A percentile compares a stretch with the other conserved stretches of the same genome.
Conservation (phyloP, 2,888 invertebrate species). For the Malthinus seriepunctatus region DNA sequence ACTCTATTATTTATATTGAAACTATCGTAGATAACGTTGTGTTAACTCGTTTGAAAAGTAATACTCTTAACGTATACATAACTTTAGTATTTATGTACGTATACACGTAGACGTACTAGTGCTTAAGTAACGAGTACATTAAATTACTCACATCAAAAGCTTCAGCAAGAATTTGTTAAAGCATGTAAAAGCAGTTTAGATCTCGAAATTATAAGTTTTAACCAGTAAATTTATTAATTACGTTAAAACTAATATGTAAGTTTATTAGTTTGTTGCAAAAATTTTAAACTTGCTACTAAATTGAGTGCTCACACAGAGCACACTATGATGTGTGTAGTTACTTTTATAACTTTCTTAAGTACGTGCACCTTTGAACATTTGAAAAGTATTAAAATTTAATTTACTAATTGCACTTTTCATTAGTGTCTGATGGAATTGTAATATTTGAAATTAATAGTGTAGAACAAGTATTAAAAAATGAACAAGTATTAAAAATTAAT, state of each 20-base stretch:
- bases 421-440: too few species aligned
- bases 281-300: too few species aligned
- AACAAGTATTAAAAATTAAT: too few species aligned
- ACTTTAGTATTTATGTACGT: conserved; percentile 36
- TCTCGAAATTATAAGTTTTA: conserved; percentile 46
- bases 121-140: conserved; percentile 45
- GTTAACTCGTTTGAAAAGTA: conserved; percentile 11
- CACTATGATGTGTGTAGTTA: too few species aligned
- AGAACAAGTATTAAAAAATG: too few species aligned
- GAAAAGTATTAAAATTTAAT: too few species aligned
- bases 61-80: conserved; percentile 29
- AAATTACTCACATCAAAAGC: conserved; percentile 49
- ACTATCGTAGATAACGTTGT: background rate
- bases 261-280: background rate
- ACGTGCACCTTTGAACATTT: too few species aligned
- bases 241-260: conserved; percentile 51
- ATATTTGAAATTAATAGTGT: too few species aligned
- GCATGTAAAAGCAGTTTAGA: conserved; percentile 45
- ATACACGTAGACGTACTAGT: conserved; percentile 33
- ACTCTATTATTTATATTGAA: too few species aligned
- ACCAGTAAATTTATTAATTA: conserved; percentile 49
- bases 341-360: too few species aligned
- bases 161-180: conserved; percentile 46
- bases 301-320: too few species aligned
- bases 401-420: too few species aligned